phyloP scores from a whole-genome alignment of 2,113 vertebrate species.

The Orthonyx spaldingii region DNA sequence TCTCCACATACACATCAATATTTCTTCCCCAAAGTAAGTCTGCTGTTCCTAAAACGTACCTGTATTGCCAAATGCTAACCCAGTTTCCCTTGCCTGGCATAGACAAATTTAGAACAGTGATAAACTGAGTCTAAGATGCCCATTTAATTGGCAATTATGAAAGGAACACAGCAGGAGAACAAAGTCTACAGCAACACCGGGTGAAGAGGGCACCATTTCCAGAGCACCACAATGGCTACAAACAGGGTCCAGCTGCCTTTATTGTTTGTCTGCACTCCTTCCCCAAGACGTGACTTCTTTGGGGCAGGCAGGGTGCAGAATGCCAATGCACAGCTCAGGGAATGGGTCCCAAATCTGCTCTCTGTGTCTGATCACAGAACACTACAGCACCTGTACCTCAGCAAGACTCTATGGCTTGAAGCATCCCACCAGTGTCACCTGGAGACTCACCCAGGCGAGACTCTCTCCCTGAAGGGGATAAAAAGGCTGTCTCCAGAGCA shows the following conservation, averaged over 20 bases:
- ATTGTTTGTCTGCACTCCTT: neutral
- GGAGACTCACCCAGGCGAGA: no score
- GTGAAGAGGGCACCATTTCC: neutral
- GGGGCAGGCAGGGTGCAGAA: neutral
- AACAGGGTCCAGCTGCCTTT: neutral
- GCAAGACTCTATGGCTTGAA: neutral
- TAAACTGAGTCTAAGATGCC: neutral
- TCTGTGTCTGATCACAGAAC: neutral
- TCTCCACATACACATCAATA: neutral
- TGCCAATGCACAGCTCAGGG: neutral
- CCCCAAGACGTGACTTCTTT: neutral
- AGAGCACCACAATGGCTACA: neutral
- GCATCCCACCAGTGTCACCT: neutral
- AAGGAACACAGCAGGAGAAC: neutral
- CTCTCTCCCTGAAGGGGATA: neutral
- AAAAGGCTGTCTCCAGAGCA: neutral
- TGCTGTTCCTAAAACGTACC: neutral
- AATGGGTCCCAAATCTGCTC: neutral
- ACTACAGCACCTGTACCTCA: neutral
- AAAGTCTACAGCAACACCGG: neutral
- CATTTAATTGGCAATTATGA: slow-evolving; percentile 11
- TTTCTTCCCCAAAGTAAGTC: neutral
- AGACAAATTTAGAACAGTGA: neutral
- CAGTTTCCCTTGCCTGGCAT: neutral
- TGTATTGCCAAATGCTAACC: neutral